Evolutionary conservation across 2,113 vertebrate species (phyloP).

Genomic region (Heterotis niloticus): DNA sequence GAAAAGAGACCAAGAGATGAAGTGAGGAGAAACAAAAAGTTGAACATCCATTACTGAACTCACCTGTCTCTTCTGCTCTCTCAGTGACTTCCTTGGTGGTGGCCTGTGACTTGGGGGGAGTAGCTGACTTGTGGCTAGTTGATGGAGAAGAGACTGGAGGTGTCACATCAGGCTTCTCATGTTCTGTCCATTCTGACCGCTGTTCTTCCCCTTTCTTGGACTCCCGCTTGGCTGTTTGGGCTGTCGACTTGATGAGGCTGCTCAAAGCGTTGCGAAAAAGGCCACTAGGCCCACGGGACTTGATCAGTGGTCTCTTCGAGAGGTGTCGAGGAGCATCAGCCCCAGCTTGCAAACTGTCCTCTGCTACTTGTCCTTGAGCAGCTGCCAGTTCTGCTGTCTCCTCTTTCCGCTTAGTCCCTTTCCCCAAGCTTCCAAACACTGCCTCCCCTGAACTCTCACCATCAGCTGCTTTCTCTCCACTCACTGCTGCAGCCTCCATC

Average conservation of each 20-base stretch:
- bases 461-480: slow-evolving; percentile 42
- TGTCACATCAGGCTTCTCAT: slow-evolving; percentile 36
- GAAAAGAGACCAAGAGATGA: background rate
- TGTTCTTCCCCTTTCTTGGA: slow-evolving; percentile 44
- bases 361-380: slow-evolving; percentile 44
- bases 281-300: slow-evolving; percentile 56
- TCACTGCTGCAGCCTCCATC: slow-evolving; percentile 12
- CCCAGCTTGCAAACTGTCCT: slow-evolving; percentile 51
- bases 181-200: slow-evolving; percentile 41
- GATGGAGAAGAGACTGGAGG: slow-evolving; percentile 23
- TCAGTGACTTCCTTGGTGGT: slow-evolving; percentile 45
- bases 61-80: slow-evolving; percentile 56
- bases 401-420: slow-evolving; percentile 80
- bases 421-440: slow-evolving; percentile 55
- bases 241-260: slow-evolving; percentile 62
- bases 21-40: background rate
- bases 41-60: slow-evolving; percentile 26
- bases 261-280: slow-evolving; percentile 71
- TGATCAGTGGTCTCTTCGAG: slow-evolving; percentile 69
- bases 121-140: slow-evolving; percentile 23
- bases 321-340: slow-evolving; percentile 56
- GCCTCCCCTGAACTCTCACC: slow-evolving; percentile 40
- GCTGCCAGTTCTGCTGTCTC: slow-evolving; percentile 55
- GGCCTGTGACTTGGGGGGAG: slow-evolving; percentile 33
- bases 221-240: slow-evolving; percentile 52